Percentiles rank a stretch among this genome's conserved stretches.
phyloP scores from a whole-genome alignment of 2,797 vertebrate species.

The Hemibagrus guttatus region DNA sequence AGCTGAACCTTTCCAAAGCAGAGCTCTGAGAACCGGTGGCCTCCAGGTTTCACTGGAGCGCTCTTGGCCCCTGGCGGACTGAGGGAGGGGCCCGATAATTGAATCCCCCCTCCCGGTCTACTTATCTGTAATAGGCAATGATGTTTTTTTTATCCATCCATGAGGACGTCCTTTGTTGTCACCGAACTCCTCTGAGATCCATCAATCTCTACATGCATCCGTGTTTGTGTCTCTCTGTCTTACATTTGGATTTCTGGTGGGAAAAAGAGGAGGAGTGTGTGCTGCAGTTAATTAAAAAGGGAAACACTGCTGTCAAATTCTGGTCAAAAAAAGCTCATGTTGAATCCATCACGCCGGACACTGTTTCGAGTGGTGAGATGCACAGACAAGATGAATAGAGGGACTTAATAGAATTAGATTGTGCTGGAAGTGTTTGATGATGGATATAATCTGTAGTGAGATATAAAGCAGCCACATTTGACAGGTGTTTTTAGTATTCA shows the following conservation, averaged over 20 bases:
- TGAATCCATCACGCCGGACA: conserved; percentile 48
- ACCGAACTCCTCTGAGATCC: conserved; percentile 52
- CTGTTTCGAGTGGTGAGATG: conserved; percentile 27
- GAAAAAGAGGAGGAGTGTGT: conserved; percentile 50
- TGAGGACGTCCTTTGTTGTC: conserved; percentile 55
- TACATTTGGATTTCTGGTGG: conserved; percentile 47
- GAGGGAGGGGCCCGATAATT: conserved; percentile 59
- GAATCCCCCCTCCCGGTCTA: conserved; percentile 53
- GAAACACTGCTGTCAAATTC: conserved; percentile 51
- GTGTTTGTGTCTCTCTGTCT: conserved; percentile 17
- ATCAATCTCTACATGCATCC: conserved; percentile 47
- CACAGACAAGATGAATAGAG: conserved; percentile 51
- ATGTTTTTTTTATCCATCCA: conserved; percentile 57
- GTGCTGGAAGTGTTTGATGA: conserved; percentile 48
- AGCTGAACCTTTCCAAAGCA: conserved; percentile 50
- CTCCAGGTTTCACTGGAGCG: conserved; percentile 57
- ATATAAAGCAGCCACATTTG: conserved; percentile 20
- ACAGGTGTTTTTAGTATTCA: conserved; percentile 45
- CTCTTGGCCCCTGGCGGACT: conserved; percentile 17
- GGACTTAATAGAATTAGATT: conserved; percentile 53
- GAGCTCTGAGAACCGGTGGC: conserved; percentile 61
- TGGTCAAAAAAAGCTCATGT: conserved; percentile 42
- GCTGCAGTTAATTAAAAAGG: conserved; percentile 61
- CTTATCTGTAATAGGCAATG: conserved; percentile 60
- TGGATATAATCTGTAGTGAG: conserved; percentile 45